Evolutionary conservation across 2,113 vertebrate species (phyloP).

Genomic region (Cynopterus brachyotis): DNA sequence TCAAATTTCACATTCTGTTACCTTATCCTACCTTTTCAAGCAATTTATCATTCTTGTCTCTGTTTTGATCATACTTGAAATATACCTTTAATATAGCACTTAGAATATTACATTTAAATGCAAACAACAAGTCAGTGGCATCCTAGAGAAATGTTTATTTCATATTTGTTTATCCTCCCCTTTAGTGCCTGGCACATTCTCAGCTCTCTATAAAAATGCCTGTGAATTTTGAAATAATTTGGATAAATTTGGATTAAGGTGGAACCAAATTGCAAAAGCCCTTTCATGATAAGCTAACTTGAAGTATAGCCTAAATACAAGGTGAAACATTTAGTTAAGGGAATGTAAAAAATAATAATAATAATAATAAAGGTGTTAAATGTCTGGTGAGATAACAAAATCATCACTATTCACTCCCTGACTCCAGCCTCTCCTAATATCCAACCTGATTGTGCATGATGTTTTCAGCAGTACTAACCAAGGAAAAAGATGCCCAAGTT

Average conservation of each 20-base stretch:
- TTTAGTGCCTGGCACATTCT: neutral
- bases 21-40: neutral
- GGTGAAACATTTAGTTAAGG: neutral
- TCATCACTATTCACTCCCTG: neutral
- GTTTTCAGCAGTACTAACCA: neutral
- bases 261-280: neutral
- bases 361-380: neutral
- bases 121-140: neutral
- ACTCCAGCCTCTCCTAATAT: neutral
- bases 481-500: neutral
- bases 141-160: neutral
- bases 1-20: neutral
- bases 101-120: neutral
- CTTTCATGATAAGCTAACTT: neutral
- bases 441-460: neutral
- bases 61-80: neutral
- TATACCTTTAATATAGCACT: neutral
- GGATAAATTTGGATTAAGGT: neutral
- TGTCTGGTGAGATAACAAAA: neutral
- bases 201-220: neutral
- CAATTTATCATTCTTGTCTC: neutral
- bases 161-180: neutral
- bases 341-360: slow-evolving; percentile 2
- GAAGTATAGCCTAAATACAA: neutral
- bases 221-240: slow-evolving; percentile 23